A percentile compares a stretch with the other conserved stretches of the same genome.
Evolutionary conservation across 2,113 vertebrate genomes (phyloP).

Genomic region (Myiopsitta monachus): DNA sequence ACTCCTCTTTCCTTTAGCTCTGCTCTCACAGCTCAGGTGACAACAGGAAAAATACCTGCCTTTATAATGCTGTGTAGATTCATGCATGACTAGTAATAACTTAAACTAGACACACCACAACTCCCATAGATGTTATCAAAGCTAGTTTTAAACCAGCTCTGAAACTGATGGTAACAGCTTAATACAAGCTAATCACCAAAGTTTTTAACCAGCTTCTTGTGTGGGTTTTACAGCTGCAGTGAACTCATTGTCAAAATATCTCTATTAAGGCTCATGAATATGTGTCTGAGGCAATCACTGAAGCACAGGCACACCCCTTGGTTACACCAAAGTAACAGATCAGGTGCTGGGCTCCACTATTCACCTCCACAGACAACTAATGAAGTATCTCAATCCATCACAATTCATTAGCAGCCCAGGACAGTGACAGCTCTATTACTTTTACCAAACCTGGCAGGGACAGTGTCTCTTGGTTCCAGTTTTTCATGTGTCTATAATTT

Average conservation of each 20-base stretch:
- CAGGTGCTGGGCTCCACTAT: background rate
- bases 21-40: background rate
- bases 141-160: background rate
- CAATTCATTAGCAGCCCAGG: background rate
- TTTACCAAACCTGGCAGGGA: background rate
- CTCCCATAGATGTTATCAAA: background rate
- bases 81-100: background rate
- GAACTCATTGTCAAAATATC: background rate
- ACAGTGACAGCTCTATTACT: slow-evolving; percentile 34
- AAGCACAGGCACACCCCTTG: background rate
- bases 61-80: background rate
- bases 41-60: background rate
- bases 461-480: background rate
- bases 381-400: background rate
- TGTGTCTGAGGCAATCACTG: background rate
- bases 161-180: background rate
- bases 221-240: background rate
- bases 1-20: background rate
- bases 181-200: background rate
- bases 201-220: background rate
- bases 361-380: background rate
- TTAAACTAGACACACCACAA: background rate
- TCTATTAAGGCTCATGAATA: background rate
- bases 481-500: background rate
- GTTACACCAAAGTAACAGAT: background rate